Base-by-base conservation (phyloP, 2,888 invertebrate genomes). In the Drosophila fungiperda region DNA sequence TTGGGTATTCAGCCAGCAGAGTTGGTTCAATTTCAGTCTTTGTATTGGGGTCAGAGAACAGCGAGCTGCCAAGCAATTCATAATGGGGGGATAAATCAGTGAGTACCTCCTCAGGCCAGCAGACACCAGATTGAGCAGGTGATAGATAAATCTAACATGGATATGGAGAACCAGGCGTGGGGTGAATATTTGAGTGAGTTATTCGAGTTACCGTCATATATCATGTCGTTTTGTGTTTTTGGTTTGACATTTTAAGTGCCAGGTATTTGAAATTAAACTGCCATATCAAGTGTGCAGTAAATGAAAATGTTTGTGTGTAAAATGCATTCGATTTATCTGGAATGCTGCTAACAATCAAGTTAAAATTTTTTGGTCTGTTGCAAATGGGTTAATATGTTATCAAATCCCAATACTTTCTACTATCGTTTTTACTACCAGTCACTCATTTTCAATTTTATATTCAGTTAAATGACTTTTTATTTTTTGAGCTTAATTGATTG, bases 241-340 rank as follows among this genome's bases (percentile, higher is more conserved):
- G 55, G 72, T 71, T 76, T 84, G 84, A 50, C 82, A 72, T 79
- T 79, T 83, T 73, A 89, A 87, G 83, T 89, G 84, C 81, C 67
- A 59, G 35, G 12, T 66, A 55, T 23, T 75, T 50, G 35, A 57
- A 69, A 79, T 63, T 54, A 48, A 70, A 55, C 49, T 57, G 62
- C 29, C 50, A 52, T 42, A 17, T 67, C 33, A 20, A 54, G 49
- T 62, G 52, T 26, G 35, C 50, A 49, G 36, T 49, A 3, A 17
- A 26, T 53, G 42, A 59, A 23, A 26, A 26, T n/a, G 29, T 11
- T 12, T 32, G 17, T 45, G 8, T n/a, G 40, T 4, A 40, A 40
- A 40, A n/a, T 40, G 8, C 45, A 23, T 15, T 8, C 15, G 4
- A 45, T 15, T 4, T 8, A 45, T 15, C 23, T 23, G 40, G 2